Base-by-base conservation (phyloP, 2,797 vertebrate species). In the Brachymystax lenok region DNA sequence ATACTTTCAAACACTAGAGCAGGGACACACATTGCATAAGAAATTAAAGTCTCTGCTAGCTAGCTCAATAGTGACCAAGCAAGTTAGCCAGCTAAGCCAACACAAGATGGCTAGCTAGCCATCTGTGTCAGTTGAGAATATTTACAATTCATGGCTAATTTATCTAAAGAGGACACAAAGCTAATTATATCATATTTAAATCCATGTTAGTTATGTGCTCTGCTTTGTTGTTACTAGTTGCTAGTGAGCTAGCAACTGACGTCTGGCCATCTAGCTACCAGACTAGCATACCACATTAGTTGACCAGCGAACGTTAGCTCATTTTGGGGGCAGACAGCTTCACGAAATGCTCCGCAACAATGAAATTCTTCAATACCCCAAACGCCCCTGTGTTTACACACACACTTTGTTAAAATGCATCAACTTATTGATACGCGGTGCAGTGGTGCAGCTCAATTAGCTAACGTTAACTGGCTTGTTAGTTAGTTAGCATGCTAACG, bases 1-100 rank as follows among this genome's bases (percentile, higher is more conserved):
- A 46, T 17, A 14, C 28, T 17, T 7, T 68, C 3, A 68, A 46
- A 68, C 66, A 30, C 66, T 33, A 68, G 21, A 3, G 59, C 59
- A 27, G n/a, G 24, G 24, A 27, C 59, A 27, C 59, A 61, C 59
- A 63, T 10, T 24, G 3, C 2, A n/a, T 21, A 12, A 27, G 3
- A 24, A 24, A 24, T 63, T 3, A 3, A 24, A 63, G 40, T 46
- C 40, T 63, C 24, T 61, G 21, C n/a, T 17, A 12, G 21, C 21
- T 46, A 12, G 40, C 8, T 46, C 40, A 46, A 46, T 3, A 46
- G 40, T 46, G 40, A 46, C 40, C 40, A 46, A 46, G 40, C 40
- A 46, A 3, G 40, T 68, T 68, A 68, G 66, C 66, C 73, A 73
- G 64, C 40, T 10, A 54, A 80, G 71, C 74, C 28, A n/a, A 61